phyloP scores from a whole-genome alignment of 2,888 invertebrate species.

The Meta bourneti region DNA sequence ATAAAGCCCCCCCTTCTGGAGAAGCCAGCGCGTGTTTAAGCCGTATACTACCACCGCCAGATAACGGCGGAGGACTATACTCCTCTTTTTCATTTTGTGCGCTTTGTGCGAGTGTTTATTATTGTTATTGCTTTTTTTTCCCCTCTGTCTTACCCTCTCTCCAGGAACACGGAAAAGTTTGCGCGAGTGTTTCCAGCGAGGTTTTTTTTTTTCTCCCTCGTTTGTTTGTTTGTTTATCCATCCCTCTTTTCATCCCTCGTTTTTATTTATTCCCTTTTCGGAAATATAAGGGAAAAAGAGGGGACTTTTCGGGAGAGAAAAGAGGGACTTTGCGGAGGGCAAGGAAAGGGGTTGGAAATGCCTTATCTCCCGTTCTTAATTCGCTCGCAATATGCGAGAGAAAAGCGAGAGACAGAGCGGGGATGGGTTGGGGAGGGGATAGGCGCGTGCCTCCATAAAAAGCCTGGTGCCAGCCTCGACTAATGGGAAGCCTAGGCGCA shows the following conservation, averaged over 20 bases:
- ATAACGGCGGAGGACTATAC: constrained; percentile 56
- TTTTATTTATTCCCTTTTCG: constrained; percentile 67
- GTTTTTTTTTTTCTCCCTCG: constrained; percentile 40
- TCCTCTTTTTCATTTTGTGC: constrained; percentile 26
- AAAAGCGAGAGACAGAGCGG: constrained; percentile 5
- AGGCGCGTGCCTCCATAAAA: constrained; percentile 48
- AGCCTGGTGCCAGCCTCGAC: constrained; percentile 70
- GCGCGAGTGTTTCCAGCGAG: constrained; percentile 59
- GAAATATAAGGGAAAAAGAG: constrained; percentile 63
- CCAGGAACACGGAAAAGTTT: constrained; percentile 60
- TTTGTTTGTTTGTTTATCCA: constrained; percentile 10
- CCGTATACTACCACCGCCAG: constrained; percentile 44
- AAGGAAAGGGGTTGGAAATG: constrained; percentile 57
- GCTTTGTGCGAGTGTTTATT: not conserved
- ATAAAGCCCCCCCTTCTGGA: constrained; percentile 60
- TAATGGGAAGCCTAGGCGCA: constrained; percentile 56
- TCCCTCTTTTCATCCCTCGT: constrained; percentile 18
- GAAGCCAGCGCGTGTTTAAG: constrained; percentile 60
- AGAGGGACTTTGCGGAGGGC: not conserved
- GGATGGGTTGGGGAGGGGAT: not conserved
- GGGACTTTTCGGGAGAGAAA: constrained; percentile 42
- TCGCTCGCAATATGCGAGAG: constrained; percentile 74
- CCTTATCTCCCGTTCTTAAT: constrained; percentile 76
- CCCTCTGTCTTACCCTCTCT: constrained; percentile 12
- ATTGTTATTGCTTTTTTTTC: constrained; percentile 31